These are phyloP conservation scores for Cydia amplana DNA, from an alignment of 1,140 invertebrate species.

Conservation along the genomic window DNA sequence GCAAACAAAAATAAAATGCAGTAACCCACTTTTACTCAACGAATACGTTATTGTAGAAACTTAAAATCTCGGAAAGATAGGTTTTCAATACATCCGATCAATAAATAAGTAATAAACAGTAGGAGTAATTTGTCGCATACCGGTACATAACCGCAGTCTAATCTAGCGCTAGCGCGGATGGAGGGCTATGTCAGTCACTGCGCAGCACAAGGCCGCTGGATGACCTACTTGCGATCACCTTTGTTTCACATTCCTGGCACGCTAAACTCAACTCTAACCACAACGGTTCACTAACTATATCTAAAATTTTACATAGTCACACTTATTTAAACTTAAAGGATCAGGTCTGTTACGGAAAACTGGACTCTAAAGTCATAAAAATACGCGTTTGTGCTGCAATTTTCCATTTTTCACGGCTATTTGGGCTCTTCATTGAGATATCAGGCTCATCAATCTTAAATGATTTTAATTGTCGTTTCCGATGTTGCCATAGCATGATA, in stretches of 20 bases:
- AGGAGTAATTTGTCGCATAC: background rate
- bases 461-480: slow-evolving; percentile 28
- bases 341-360: background rate
- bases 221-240: slow-evolving; percentile 74
- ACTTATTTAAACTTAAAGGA: background rate
- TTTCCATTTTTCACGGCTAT: slow-evolving; percentile 28
- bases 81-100: too few relatives aligned
- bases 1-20: too few relatives aligned
- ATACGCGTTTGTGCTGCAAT: background rate
- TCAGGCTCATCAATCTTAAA: slow-evolving; percentile 31
- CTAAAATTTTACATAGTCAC: slow-evolving; percentile 34
- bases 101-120: too few relatives aligned
- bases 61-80: too few relatives aligned
- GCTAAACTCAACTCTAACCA: slow-evolving; percentile 52
- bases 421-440: slow-evolving; percentile 21
- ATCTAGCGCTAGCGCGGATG: slow-evolving; percentile 45
- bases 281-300: slow-evolving; percentile 39
- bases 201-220: slow-evolving; percentile 58
- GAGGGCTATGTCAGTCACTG: slow-evolving; percentile 57
- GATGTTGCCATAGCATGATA: slow-evolving; percentile 17
- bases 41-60: too few relatives aligned
- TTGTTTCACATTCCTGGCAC: slow-evolving; percentile 52
- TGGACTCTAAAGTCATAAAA: background rate
- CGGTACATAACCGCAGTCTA: background rate
- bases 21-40: too few relatives aligned